Percentiles rank a stretch among this genome's conserved stretches.
These are phyloP conservation scores for Cricetomys ansorgei DNA, from an alignment of 2,113 vertebrate species.

Conservation along the genomic window DNA sequence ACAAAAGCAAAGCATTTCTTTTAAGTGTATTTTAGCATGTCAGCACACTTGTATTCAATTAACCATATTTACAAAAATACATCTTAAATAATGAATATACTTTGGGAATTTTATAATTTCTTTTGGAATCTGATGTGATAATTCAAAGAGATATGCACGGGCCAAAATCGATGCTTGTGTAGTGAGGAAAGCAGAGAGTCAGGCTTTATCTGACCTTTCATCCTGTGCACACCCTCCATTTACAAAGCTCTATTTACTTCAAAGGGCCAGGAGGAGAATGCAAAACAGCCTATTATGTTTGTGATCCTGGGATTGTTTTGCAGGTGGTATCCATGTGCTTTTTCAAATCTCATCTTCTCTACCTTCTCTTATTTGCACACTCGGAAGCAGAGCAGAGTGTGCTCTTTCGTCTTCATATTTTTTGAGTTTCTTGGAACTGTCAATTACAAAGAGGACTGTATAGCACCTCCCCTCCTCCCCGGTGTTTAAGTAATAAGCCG, in stretches of 20 bases:
- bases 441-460: constrained; percentile 24
- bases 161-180: neutral
- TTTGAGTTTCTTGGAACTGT: constrained; percentile 54
- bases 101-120: neutral
- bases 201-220: constrained; percentile 46
- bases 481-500: constrained; percentile 35
- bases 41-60: neutral
- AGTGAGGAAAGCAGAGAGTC: neutral
- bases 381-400: constrained; percentile 17
- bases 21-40: neutral
- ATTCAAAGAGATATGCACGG: neutral
- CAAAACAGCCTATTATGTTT: constrained; percentile 55
- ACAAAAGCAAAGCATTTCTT: neutral
- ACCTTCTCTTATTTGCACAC: constrained; percentile 54
- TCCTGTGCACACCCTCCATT: constrained; percentile 49
- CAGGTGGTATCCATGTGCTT: constrained; percentile 68
- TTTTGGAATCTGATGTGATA: neutral
- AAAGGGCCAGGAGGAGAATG: constrained; percentile 51
- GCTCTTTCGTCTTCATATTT: constrained; percentile 67
- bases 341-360: neutral
- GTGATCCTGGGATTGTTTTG: constrained; percentile 34
- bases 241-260: constrained; percentile 68
- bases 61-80: constrained; percentile 7
- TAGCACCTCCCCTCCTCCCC: neutral
- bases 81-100: neutral